These are phyloP conservation scores for Eugnorisma glareosa DNA, from an alignment of 2,888 invertebrate genomes.

Conservation along the genomic window DNA sequence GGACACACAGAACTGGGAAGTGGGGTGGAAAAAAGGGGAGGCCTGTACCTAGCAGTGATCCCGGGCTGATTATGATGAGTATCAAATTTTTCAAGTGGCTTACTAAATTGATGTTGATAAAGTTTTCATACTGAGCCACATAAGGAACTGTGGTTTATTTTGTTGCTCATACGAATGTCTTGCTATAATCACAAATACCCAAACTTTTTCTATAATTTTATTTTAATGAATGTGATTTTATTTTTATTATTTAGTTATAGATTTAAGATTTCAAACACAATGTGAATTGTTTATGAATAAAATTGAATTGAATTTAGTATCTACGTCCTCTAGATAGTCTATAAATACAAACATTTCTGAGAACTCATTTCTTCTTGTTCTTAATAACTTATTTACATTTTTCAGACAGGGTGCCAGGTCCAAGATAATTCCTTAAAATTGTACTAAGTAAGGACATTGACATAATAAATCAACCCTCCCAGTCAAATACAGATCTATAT, in stretches of 20 bases:
- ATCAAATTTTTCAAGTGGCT: background rate
- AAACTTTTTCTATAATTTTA: too few species aligned
- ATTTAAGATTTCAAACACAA: too few species aligned
- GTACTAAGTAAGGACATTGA: background rate
- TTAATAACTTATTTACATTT: background rate
- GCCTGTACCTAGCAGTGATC: too few species aligned
- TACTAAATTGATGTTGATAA: background rate
- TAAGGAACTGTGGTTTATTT: background rate
- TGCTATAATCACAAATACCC: background rate
- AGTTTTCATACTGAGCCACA: background rate
- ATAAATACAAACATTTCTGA: background rate
- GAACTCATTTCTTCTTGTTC: background rate
- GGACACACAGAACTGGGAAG: too few species aligned
- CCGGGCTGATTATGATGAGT: too few species aligned
- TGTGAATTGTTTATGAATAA: too few species aligned
- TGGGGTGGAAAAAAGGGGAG: too few species aligned
- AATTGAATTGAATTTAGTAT: too few species aligned
- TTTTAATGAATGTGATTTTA: too few species aligned
- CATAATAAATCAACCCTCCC: background rate
- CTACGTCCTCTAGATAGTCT: background rate
- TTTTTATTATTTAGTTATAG: too few species aligned
- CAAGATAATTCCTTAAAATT: background rate
- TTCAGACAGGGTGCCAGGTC: background rate
- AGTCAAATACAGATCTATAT: conserved; percentile 5
- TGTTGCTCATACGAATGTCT: background rate